Percentiles rank a stretch among this genome's conserved stretches.
These are phyloP conservation scores for Bergia sp. DNA, from an alignment of 92 coral and sea anemone genomes.

Conservation along the genomic window DNA sequence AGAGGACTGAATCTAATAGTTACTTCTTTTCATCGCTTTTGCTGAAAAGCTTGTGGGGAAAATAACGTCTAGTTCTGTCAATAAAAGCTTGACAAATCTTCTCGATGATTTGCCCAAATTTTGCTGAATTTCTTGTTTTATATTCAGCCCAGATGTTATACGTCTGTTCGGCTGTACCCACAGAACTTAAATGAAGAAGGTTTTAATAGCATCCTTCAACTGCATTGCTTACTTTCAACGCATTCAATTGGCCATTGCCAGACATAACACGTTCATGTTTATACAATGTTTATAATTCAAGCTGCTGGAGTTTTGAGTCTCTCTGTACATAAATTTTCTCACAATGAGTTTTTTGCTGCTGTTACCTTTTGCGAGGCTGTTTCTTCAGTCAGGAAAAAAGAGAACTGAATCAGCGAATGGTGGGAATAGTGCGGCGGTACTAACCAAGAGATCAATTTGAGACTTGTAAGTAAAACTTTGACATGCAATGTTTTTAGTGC, in stretches of 20 bases:
- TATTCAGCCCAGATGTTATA: neutral
- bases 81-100: neutral
- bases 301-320: neutral
- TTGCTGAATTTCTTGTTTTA: neutral
- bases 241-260: neutral
- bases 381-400: neutral
- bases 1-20: neutral
- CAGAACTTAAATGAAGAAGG: neutral
- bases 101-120: neutral
- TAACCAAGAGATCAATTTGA: neutral
- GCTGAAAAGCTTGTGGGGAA: neutral
- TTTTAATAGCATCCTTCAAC: neutral
- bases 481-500: too few relatives aligned
- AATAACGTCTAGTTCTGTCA: neutral
- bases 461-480: neutral
- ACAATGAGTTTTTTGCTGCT: neutral
- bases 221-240: neutral
- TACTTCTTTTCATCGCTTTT: neutral
- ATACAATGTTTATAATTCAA: too few relatives aligned
- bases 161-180: neutral
- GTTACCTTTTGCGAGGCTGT: neutral
- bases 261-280: neutral
- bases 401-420: neutral
- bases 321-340: neutral
- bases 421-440: neutral